phyloP scores from a whole-genome alignment of 2,113 vertebrate genomes.

The Indicator indicator region DNA sequence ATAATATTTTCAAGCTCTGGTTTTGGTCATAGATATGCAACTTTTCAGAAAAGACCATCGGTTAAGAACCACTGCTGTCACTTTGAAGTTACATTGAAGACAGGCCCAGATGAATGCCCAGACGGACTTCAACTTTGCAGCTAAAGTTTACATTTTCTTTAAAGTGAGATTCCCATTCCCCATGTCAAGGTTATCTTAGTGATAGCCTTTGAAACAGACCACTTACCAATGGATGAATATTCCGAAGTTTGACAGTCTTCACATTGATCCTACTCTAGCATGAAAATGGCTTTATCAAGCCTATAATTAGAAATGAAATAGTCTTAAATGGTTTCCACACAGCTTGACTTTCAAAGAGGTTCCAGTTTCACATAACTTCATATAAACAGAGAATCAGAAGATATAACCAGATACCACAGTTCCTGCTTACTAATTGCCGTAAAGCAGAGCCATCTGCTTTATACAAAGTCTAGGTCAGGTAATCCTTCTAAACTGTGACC shows the following conservation, averaged over 20 bases:
- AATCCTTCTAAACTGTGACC: slow-evolving; percentile 72
- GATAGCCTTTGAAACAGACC: slow-evolving; percentile 65
- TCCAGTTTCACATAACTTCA: slow-evolving; percentile 74
- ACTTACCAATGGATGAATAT: slow-evolving; percentile 34
- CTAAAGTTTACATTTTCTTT: slow-evolving; percentile 23
- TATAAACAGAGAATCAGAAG: slow-evolving; percentile 77
- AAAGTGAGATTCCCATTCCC: neutral
- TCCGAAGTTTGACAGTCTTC: slow-evolving; percentile 60
- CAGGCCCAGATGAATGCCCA: neutral
- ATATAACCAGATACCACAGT: slow-evolving; percentile 72
- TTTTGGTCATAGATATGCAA: neutral
- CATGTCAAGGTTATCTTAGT: slow-evolving; percentile 66
- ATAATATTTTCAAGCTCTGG: neutral
- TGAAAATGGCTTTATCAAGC: slow-evolving; percentile 72
- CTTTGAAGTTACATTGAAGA: neutral
- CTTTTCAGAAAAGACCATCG: neutral
- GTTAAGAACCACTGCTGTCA: neutral
- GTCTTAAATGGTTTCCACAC: slow-evolving; percentile 74
- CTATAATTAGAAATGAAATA: slow-evolving; percentile 81
- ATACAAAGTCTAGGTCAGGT: slow-evolving; percentile 70
- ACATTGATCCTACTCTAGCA: slow-evolving; percentile 59
- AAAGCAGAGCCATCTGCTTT: slow-evolving; percentile 78
- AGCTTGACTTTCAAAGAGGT: slow-evolving; percentile 75
- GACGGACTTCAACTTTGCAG: neutral
- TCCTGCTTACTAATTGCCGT: slow-evolving; percentile 78